These are phyloP conservation scores for Scaptomyza reducta DNA, from an alignment of 2,888 invertebrate genomes.

Conservation along the genomic window DNA sequence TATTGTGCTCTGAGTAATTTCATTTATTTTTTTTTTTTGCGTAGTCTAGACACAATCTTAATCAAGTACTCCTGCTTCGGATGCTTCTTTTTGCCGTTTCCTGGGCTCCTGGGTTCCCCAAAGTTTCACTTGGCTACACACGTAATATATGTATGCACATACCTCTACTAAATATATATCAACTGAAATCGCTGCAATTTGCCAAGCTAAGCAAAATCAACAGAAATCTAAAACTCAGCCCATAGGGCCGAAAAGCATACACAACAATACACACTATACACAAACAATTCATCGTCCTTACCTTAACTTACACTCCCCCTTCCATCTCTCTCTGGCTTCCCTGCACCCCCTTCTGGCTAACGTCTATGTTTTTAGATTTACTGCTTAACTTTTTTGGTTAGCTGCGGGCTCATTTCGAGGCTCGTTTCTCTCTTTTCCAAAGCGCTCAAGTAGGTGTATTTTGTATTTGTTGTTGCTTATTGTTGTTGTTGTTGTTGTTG, in stretches of 20 bases:
- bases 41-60: conserved; percentile 28
- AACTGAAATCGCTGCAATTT: conserved; percentile 55
- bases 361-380: conserved; percentile 67
- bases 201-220: conserved; percentile 46
- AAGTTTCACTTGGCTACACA: conserved; percentile 35
- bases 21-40: too few species aligned
- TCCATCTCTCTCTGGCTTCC: neutral
- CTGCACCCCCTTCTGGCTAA: neutral
- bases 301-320: conserved; percentile 5
- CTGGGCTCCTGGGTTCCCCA: neutral
- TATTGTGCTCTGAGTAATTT: conserved; percentile 8
- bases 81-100: neutral
- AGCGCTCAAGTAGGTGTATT: conserved; percentile 75
- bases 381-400: conserved; percentile 68
- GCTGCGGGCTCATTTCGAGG: conserved; percentile 50
- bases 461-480: conserved; percentile 37
- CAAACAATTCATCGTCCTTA: conserved; percentile 31
- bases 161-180: conserved; percentile 23
- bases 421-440: conserved; percentile 28
- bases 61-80: conserved; percentile 22
- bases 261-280: conserved; percentile 11
- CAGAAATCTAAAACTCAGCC: conserved; percentile 29
- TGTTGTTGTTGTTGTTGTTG: conserved; percentile 20
- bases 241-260: neutral
- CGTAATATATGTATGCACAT: conserved; percentile 22